Base-by-base conservation (phyloP, 2,797 vertebrate species). In the Oophaga sylvatica region DNA sequence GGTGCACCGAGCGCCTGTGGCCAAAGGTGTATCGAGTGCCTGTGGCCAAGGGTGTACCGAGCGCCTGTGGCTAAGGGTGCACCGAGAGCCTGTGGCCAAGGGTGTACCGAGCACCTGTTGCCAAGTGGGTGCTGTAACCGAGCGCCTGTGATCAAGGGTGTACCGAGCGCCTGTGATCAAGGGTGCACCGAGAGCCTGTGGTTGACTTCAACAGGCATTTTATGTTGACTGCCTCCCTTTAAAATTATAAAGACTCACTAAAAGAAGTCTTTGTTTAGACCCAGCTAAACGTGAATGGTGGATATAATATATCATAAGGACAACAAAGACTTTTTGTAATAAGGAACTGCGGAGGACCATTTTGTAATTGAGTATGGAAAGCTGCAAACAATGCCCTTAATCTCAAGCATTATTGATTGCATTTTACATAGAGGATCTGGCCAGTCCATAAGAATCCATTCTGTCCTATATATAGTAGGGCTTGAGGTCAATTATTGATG, bases 381-480 rank as follows among this genome's bases (percentile, higher is more conserved):
- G 48, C 22, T 77, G 13, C 41, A 76, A 76, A 53, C 22, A 15
- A 35, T 73, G 71, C 41, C 41, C 71, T 22, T 12, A 75, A 75
- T 75, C 71, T 75, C 71, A 11, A 75, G 71, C 41, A 77, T 12
- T 77, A 77, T 77, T 56, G 75, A 77, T 56, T 77, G 20, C n/a
- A n/a, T 77, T n/a, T 77, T 26, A 7, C n/a, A 22, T 26, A 48
- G 45, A 53, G 73, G 73, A 76, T 53, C 45, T 53, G 12, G 45
- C 45, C 73, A 56, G 45, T 76, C 12, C 13, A 4, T 56, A 76
- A 26, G 45, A 77, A 77, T 26, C 48, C 48, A 77, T 77, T 56
- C 22, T n/a, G 20, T 8, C 22, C 75, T 77, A 77, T 77, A 56
- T 56, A 77, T 77, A 77, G 75, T 77, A 56, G n/a, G 26, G 56